Conservation (phyloP, 2,888 invertebrate genomes). For the Scotopteryx bipunctaria region DNA sequence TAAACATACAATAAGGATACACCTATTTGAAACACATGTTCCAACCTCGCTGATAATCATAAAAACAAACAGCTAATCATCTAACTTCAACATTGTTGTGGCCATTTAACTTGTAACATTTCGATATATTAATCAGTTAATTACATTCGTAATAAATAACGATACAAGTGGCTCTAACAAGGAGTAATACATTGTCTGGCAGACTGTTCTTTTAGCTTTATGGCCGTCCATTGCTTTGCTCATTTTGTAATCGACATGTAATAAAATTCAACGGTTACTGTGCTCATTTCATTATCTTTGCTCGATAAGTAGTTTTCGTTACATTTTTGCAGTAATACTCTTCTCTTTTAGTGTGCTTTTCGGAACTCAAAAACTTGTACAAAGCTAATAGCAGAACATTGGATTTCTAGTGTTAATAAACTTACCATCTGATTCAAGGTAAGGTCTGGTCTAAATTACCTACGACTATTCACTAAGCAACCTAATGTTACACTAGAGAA, state of each 20-base stretch:
- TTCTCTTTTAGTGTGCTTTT: too few species aligned
- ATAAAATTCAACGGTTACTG: slow-evolving; percentile 69
- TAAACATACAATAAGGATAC: too few species aligned
- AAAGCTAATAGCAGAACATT: too few species aligned
- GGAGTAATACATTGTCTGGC: slow-evolving; percentile 59
- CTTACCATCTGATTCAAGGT: too few species aligned
- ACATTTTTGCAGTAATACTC: slow-evolving; percentile 8
- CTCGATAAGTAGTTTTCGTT: slow-evolving; percentile 44
- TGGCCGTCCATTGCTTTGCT: slow-evolving; percentile 64
- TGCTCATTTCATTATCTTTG: slow-evolving; percentile 59
- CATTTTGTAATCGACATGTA: slow-evolving; percentile 70
- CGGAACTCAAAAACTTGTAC: too few species aligned
- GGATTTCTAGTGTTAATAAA: too few species aligned
- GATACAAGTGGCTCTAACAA: slow-evolving; percentile 30
- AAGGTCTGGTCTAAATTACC: too few species aligned
- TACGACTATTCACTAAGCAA: too few species aligned
- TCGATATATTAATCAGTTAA: slow-evolving; percentile 22
- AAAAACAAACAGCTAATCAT: slow-evolving; percentile 4
- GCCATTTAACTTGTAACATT: slow-evolving; percentile 6
- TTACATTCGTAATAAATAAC: slow-evolving; percentile 23
- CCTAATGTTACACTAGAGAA: too few species aligned
- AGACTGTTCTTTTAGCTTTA: slow-evolving; percentile 48
- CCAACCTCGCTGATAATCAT: too few species aligned
- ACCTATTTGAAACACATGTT: too few species aligned
- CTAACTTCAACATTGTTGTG: slow-evolving; percentile 10